phyloP scores from a whole-genome alignment of 1,140 invertebrate genomes.

The Leptopilina boulardi region DNA sequence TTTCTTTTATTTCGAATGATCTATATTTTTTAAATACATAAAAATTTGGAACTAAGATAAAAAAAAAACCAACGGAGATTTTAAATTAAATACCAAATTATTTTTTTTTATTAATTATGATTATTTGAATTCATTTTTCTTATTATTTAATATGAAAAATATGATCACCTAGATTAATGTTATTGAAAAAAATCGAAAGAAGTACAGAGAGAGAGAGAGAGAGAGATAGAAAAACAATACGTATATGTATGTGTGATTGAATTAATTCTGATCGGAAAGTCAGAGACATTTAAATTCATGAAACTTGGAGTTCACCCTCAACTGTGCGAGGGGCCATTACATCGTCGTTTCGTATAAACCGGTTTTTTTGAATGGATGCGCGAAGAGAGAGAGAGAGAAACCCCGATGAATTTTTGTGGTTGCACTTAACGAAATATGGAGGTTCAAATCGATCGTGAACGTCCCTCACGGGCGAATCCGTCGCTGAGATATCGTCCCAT shows the following conservation, averaged over 20 bases:
- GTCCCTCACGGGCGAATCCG: conserved; percentile 46
- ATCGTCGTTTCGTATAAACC: conserved; percentile 62
- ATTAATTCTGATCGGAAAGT: conserved; percentile 36
- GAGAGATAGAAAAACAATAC: not conserved
- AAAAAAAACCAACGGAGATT: no score
- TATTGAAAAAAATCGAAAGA: no score
- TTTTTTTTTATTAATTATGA: no score
- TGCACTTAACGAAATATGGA: conserved; percentile 58
- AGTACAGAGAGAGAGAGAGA: no score
- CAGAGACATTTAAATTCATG: conserved; percentile 55
- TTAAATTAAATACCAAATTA: no score
- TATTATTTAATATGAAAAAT: no score
- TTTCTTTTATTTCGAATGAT: not conserved
- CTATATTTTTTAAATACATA: no score
- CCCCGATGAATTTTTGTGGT: conserved; percentile 55
- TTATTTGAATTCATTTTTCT: no score
- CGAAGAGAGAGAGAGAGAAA: not conserved
- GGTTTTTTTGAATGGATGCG: conserved; percentile 44
- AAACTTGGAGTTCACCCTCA: conserved; percentile 59
- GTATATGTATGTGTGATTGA: conserved; percentile 10
- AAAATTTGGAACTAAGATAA: no score
- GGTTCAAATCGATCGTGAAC: conserved; percentile 58
- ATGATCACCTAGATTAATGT: no score
- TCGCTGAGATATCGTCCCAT: conserved; percentile 45
- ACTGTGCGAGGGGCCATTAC: conserved; percentile 53